phyloP scores from a whole-genome alignment of 1,140 invertebrate species.

The Rhopalosiphum padi region DNA sequence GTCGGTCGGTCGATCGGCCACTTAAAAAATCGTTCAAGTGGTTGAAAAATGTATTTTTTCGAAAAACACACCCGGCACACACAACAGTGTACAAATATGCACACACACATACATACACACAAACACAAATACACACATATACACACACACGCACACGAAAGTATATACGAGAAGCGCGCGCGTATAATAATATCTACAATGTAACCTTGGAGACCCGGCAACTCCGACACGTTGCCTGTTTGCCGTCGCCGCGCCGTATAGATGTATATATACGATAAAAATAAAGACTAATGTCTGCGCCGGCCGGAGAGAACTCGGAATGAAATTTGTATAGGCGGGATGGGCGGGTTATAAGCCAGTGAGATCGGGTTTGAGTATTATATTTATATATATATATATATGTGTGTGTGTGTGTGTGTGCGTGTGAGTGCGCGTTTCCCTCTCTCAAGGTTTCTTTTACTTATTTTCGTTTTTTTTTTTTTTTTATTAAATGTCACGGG shows the following conservation, averaged over 20 bases:
- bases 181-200: neutral
- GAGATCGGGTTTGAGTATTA: slow-evolving; percentile 44
- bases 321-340: slow-evolving; percentile 56
- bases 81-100: neutral
- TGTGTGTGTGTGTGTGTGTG: neutral
- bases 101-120: neutral
- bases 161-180: neutral
- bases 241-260: neutral
- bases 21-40: slow-evolving; percentile 42
- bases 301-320: slow-evolving; percentile 32
- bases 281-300: slow-evolving; percentile 54
- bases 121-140: neutral
- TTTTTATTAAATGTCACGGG: slow-evolving; percentile 46
- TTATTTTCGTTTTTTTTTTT: neutral
- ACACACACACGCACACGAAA: no score
- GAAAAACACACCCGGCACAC: slow-evolving; percentile 17
- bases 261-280: slow-evolving; percentile 52
- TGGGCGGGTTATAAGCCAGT: slow-evolving; percentile 42
- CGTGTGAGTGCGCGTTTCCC: neutral
- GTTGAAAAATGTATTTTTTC: slow-evolving; percentile 34
- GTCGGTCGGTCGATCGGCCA: neutral
- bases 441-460: slow-evolving; percentile 44
- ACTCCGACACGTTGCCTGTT: slow-evolving; percentile 57
- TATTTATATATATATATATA: neutral
- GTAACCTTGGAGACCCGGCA: slow-evolving; percentile 56